These are phyloP conservation scores for Orientallactaga bullata DNA, from an alignment of 2,113 vertebrate genomes.

Conservation along the genomic window DNA sequence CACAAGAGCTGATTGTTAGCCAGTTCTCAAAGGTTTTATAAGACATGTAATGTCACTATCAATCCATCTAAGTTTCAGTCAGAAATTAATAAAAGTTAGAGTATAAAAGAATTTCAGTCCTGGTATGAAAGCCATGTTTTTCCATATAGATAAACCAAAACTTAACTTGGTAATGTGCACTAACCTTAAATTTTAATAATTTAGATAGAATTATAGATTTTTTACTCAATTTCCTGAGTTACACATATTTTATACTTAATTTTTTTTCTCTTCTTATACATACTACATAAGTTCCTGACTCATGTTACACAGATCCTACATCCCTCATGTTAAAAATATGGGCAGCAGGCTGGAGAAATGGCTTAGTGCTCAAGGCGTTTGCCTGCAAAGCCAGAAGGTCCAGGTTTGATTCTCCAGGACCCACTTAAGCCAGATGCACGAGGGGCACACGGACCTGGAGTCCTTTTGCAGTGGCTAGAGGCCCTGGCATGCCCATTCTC, in stretches of 20 bases:
- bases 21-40: neutral
- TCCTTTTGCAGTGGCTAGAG: no score
- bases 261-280: neutral
- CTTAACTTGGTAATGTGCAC: neutral
- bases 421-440: no score
- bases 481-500: no score
- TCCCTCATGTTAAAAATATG: neutral
- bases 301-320: neutral
- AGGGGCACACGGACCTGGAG: no score
- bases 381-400: no score
- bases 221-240: neutral
- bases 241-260: neutral
- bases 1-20: neutral
- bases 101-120: neutral
- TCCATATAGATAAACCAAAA: neutral
- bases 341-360: no score
- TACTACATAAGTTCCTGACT: neutral
- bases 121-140: neutral
- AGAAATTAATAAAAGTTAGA: conserved; percentile 40
- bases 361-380: no score
- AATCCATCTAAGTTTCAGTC: neutral
- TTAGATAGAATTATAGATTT: neutral
- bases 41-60: neutral
- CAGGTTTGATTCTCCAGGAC: no score
- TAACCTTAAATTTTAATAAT: neutral